A percentile compares a stretch with the other conserved stretches of the same genome.
Evolutionary conservation across 2,888 invertebrate species (phyloP).

Genomic region (Mesorhabditis sp.): DNA sequence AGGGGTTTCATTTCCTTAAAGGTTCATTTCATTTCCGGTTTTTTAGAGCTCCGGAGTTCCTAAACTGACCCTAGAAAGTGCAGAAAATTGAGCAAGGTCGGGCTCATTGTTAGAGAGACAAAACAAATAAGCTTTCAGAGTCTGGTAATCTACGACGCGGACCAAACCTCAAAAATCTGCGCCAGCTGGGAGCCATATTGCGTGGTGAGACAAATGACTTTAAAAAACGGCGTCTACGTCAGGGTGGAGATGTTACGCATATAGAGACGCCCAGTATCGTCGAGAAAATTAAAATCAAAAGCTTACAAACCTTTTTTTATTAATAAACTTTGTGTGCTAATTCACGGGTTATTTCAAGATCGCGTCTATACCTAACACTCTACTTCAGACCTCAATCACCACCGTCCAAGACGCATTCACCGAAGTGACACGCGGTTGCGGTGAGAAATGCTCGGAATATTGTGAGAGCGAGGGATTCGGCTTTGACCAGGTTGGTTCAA

Average conservation of each 20-base stretch:
- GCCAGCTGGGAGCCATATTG: conserved; percentile 53
- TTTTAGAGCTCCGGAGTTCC: no score
- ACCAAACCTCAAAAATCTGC: conserved; percentile 48
- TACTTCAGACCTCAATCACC: conserved; percentile 43
- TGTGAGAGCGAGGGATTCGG: conserved; percentile 53
- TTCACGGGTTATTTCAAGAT: background rate
- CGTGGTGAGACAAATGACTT: conserved; percentile 33
- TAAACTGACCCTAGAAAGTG: no score
- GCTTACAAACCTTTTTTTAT: background rate
- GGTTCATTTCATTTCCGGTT: no score
- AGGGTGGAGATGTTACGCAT: no score
- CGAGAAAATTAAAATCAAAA: background rate
- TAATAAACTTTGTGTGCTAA: background rate
- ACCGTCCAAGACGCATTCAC: conserved; percentile 52
- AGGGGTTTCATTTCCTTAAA: no score
- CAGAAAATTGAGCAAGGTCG: no score
- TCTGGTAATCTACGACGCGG: conserved; percentile 34
- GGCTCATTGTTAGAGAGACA: conserved; percentile 11
- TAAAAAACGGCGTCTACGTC: background rate
- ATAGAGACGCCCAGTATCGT: no score
- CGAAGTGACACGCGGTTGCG: conserved; percentile 45
- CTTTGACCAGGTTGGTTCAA: conserved; percentile 37
- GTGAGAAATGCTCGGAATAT: conserved; percentile 42
- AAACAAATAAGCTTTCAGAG: conserved; percentile 5
- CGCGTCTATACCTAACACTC: background rate